A percentile compares a stretch with the other conserved stretches of the same genome.
phyloP scores from a whole-genome alignment of 2,797 vertebrate species.

The Basileuterus tristriatus region DNA sequence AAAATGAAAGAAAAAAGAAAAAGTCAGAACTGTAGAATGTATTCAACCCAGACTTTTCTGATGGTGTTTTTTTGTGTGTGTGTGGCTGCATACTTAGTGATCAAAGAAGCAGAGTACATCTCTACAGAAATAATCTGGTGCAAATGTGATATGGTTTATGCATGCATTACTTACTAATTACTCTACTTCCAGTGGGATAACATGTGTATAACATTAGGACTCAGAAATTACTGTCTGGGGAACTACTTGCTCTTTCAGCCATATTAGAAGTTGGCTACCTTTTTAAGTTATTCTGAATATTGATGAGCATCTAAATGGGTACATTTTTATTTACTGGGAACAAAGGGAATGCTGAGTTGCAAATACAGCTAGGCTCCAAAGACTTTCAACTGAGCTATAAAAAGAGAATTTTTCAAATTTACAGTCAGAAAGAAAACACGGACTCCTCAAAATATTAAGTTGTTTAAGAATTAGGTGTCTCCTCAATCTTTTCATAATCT shows the following conservation, averaged over 20 bases:
- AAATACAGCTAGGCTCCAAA: not conserved
- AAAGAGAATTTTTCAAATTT: not conserved
- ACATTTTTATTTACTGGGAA: not conserved
- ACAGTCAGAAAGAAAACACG: not conserved
- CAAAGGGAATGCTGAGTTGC: not conserved
- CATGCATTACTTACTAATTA: not conserved
- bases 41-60: not conserved
- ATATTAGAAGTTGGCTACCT: not conserved
- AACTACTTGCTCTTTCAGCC: not conserved
- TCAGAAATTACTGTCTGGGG: not conserved
- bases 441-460: not conserved
- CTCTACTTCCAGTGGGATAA: not conserved
- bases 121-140: not conserved
- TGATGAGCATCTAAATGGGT: not conserved
- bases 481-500: not conserved
- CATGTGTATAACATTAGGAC: accelerated
- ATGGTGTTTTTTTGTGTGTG: not conserved
- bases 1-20: not conserved
- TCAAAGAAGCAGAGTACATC: not conserved
- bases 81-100: not conserved
- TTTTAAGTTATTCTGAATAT: not conserved
- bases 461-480: not conserved
- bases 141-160: not conserved
- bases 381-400: not conserved
- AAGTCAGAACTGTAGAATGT: not conserved